Percentiles rank a stretch among this genome's conserved stretches.
Conservation (phyloP, 2,888 invertebrate genomes). For the Nephrocerus scutellatus region DNA sequence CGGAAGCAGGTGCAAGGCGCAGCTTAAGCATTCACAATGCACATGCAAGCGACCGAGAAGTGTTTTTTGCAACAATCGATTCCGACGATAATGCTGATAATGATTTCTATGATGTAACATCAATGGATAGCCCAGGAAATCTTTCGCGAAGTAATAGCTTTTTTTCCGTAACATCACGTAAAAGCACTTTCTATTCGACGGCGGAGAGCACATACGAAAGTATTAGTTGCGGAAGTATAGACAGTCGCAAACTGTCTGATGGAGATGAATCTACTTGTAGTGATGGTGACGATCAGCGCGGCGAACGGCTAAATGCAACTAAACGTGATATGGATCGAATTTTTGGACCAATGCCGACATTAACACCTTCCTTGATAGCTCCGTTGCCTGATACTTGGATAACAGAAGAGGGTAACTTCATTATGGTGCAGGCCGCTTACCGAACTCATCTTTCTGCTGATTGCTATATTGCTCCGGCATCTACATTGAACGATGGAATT, state of each 20-base stretch:
- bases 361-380: constrained; percentile 69
- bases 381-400: constrained; percentile 71
- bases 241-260: too few species aligned
- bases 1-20: too few species aligned
- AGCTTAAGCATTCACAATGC: too few species aligned
- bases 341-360: constrained; percentile 66
- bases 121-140: constrained; percentile 45
- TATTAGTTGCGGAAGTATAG: too few species aligned
- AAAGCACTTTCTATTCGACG: constrained; percentile 72
- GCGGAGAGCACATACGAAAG: constrained; percentile 70
- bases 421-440: constrained; percentile 80
- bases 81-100: too few species aligned
- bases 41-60: too few species aligned
- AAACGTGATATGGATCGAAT: constrained; percentile 50
- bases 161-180: constrained; percentile 72
- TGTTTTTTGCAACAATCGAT: too few species aligned
- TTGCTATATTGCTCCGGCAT: constrained; percentile 76
- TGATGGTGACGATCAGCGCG: constrained; percentile 32
- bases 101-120: constrained; percentile 42
- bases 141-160: constrained; percentile 64
- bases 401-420: constrained; percentile 65
- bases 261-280: constrained; percentile 44
- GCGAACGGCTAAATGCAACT: too few species aligned
- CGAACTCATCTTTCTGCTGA: constrained; percentile 84
- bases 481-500: constrained; percentile 80